Conservation (phyloP, 1,140 invertebrate genomes). For the Drosophila miranda region DNA sequence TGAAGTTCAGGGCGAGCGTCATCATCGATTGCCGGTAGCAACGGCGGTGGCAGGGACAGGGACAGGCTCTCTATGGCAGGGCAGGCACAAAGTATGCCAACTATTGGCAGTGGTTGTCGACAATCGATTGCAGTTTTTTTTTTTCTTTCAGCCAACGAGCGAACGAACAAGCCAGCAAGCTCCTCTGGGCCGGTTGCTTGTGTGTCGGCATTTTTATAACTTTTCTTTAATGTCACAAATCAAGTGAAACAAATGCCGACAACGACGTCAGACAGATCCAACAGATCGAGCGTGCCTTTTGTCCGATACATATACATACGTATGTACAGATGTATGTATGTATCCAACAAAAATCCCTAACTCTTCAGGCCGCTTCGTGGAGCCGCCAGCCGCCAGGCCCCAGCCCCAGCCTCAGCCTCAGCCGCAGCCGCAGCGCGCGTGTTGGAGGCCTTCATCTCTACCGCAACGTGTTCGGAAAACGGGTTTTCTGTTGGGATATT, state of each 20-base stretch:
- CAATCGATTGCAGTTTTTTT: slow-evolving; percentile 15
- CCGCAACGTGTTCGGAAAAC: slow-evolving; percentile 72
- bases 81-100: too few species aligned
- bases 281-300: slow-evolving; percentile 76
- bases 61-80: too few species aligned
- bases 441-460: slow-evolving; percentile 71
- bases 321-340: not conserved
- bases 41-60: not conserved
- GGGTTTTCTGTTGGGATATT: slow-evolving; percentile 47
- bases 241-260: slow-evolving; percentile 76
- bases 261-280: slow-evolving; percentile 28
- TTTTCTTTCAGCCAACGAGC: too few species aligned
- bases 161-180: too few species aligned
- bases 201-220: slow-evolving; percentile 65
- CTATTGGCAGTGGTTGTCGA: slow-evolving; percentile 1
- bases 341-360: too few species aligned
- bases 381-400: slow-evolving; percentile 18
- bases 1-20: slow-evolving; percentile 67
- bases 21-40: not conserved
- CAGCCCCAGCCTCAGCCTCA: slow-evolving; percentile 27
- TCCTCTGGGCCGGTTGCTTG: slow-evolving; percentile 11
- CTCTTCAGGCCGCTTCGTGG: too few species aligned
- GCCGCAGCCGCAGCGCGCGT: slow-evolving; percentile 38
- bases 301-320: slow-evolving; percentile 58
- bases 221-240: slow-evolving; percentile 80